A percentile compares a stretch with the other conserved stretches of the same genome.
Evolutionary conservation across 2,113 vertebrate genomes (phyloP).

Genomic region (Urocolius indicus): DNA sequence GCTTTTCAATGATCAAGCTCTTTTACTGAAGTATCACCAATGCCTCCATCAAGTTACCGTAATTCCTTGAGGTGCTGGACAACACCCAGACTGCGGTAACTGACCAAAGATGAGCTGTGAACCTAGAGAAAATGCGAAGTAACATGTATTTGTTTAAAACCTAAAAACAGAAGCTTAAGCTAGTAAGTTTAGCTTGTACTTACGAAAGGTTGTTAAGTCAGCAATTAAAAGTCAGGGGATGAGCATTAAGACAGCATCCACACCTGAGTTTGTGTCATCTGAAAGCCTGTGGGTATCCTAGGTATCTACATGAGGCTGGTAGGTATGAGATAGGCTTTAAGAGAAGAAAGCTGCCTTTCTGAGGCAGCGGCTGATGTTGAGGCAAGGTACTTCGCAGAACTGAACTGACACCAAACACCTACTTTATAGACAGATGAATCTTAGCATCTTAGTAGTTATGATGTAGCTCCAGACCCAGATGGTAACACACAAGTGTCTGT

Average conservation of each 20-base stretch:
- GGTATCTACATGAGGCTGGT: background rate
- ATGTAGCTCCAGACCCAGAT: background rate
- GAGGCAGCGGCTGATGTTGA: background rate
- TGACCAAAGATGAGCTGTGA: background rate
- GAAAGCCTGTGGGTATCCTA: background rate
- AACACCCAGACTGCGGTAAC: background rate
- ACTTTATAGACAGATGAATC: background rate
- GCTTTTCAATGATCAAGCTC: background rate
- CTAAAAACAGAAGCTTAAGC: background rate
- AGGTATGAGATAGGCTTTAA: background rate
- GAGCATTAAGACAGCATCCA: background rate
- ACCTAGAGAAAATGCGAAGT: background rate
- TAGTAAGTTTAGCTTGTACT: background rate
- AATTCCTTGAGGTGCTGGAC: background rate
- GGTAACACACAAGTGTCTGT: background rate
- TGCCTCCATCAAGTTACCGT: background rate
- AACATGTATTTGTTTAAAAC: background rate
- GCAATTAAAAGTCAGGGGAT: background rate
- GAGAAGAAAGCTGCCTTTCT: background rate
- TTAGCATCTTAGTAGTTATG: background rate
- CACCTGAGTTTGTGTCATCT: background rate
- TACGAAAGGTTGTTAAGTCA: background rate
- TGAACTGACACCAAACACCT: background rate
- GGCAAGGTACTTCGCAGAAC: background rate
- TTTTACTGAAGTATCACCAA: background rate